Evolutionary conservation across 2,113 vertebrate species (phyloP), one percentile per base, ranked within the genome.

Genomic region (Xiphophorus maculatus): DNA sequence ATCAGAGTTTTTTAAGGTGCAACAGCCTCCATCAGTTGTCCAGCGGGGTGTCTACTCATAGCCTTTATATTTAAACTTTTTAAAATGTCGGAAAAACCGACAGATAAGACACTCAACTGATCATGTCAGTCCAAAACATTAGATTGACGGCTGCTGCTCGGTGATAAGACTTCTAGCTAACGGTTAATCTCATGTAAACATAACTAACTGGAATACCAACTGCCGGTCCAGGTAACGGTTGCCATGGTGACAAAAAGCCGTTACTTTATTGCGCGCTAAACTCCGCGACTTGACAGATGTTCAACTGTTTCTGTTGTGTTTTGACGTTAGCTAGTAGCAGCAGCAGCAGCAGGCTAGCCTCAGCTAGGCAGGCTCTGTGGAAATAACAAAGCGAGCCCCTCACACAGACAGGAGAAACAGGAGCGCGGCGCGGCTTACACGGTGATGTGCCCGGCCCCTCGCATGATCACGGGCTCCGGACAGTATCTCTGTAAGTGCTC

Each of bases 391-490:
- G 74, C 77, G 74, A 78, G 66, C 15, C 37, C 5, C 2, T 14
- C 40, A 25, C 37, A 70, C 71, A 42, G 30, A 82, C 51, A 5
- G 3, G 35, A 37, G 32, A 22, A 63, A 63, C 33, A 64, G 71
- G 40, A 54, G 71, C 71, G 0, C 44, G 66, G 29, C 68, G 63
- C 79, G 54, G 90, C 97, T 98, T 97, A 99, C 97, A 99, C 97
- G 71, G 97, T 99, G 94, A 99, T 97, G 94, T 99, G 97, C 9
- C 97, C 97, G 73, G 97, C 96, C 74, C 97, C 97, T 86, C 97
- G 95, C 93, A 99, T 96, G n/a, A 96, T 90, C 84, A 99, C 97
- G 9, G 98, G 96, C 86, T 99, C 97, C 22, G 96, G 96, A 62
- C 95, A 97, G 78, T 95, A 96, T 93, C 96, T 95, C 83, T 94